phyloP scores from a whole-genome alignment of 2,113 vertebrate genomes.

The Ictalurus furcatus region DNA sequence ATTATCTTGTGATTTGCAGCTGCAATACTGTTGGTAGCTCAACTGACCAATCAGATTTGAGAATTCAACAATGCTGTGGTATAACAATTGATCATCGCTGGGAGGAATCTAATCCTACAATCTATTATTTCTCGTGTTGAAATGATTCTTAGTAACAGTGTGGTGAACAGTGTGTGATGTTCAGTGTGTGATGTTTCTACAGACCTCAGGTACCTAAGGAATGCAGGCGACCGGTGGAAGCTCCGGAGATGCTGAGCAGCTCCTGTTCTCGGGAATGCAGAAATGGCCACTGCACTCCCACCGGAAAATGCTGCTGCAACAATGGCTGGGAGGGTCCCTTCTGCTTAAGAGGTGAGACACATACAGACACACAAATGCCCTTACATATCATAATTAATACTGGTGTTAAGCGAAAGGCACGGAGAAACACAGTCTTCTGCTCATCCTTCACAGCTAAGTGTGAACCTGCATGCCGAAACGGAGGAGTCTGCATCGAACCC shows the following conservation, averaged over 20 bases:
- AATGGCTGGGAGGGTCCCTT: constrained; percentile 94
- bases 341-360: constrained; percentile 86
- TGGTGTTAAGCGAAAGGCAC: not conserved
- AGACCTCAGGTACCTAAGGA: constrained; percentile 92
- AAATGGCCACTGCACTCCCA: constrained; percentile 93
- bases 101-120: not conserved
- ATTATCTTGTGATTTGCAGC: not conserved
- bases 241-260: constrained; percentile 85
- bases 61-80: not conserved
- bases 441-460: constrained; percentile 83
- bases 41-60: not conserved
- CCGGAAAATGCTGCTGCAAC: constrained; percentile 91
- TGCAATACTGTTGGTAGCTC: not conserved
- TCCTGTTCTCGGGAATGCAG: constrained; percentile 92
- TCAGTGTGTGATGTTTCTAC: constrained; percentile 38
- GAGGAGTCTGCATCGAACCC: constrained; percentile 92
- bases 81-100: not conserved
- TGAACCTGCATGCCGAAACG: constrained; percentile 89
- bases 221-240: constrained; percentile 82
- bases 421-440: not conserved
- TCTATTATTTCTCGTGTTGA: not conserved
- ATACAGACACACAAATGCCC: not conserved
- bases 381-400: not conserved
- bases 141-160: not conserved
- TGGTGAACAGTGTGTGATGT: constrained; percentile 14